A percentile compares a stretch with the other conserved stretches of the same genome.
These are phyloP conservation scores for Papilio gigon DNA, from an alignment of 2,888 invertebrate genomes.

Conservation along the genomic window DNA sequence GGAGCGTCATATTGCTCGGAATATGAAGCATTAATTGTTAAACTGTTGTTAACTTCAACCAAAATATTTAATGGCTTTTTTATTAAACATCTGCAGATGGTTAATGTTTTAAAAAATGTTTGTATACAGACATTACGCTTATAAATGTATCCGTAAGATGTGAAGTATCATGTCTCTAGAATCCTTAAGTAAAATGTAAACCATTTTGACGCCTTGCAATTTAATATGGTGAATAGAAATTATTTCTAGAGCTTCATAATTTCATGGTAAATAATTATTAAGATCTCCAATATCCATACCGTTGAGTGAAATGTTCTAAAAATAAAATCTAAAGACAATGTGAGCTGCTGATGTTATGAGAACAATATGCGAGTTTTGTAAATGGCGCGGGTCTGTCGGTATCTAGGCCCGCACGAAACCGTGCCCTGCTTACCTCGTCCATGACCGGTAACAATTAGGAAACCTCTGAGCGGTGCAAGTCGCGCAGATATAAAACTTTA, in stretches of 20 bases:
- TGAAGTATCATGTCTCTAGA: too few species aligned
- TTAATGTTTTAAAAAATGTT: not conserved
- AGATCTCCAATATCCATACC: not conserved
- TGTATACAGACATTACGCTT: not conserved
- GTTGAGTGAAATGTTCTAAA: constrained; percentile 3
- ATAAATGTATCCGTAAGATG: too few species aligned
- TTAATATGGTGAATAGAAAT: not conserved
- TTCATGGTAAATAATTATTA: not conserved
- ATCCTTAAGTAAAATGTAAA: too few species aligned
- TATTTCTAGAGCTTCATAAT: not conserved
- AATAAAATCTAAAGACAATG: constrained; percentile 11
- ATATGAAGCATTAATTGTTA: not conserved
- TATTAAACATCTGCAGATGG: not conserved
- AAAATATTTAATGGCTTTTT: not conserved
- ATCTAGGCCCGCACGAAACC: constrained; percentile 56
- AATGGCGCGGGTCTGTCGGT: constrained; percentile 39
- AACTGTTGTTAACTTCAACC: not conserved
- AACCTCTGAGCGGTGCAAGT: constrained; percentile 75
- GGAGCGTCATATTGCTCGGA: constrained; percentile 57
- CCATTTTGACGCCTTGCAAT: too few species aligned
- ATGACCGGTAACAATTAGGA: constrained; percentile 81
- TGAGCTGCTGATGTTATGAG: constrained; percentile 2
- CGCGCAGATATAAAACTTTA: constrained; percentile 81
- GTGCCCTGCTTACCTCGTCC: constrained; percentile 61
- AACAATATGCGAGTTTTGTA: constrained; percentile 7